These are phyloP conservation scores for Asteroscopus sphinx DNA, from an alignment of 2,888 invertebrate species.

Conservation along the genomic window DNA sequence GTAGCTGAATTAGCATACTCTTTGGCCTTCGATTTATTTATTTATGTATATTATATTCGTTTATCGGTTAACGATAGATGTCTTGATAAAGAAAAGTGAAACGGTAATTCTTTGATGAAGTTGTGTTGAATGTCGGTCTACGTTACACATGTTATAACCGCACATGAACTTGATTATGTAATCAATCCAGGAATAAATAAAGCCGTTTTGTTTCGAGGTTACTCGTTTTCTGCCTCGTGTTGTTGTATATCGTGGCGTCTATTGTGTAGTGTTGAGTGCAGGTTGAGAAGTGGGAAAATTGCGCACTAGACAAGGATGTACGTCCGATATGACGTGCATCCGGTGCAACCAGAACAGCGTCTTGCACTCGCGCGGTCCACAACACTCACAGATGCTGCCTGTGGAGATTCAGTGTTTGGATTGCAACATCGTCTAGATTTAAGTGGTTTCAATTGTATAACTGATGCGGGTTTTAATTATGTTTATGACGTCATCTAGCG, in stretches of 20 bases:
- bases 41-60: conserved; percentile 21
- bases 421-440: conserved; percentile 51
- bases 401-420: conserved; percentile 50
- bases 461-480: conserved; percentile 54
- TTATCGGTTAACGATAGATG: conserved; percentile 7
- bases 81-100: conserved; percentile 6
- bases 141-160: conserved; percentile 44
- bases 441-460: conserved; percentile 59
- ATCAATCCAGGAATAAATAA: conserved; percentile 72
- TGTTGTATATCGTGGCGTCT: conserved; percentile 64
- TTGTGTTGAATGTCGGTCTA: conserved; percentile 15
- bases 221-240: conserved; percentile 62
- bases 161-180: conserved; percentile 72
- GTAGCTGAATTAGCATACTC: conserved; percentile 28
- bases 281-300: conserved; percentile 79
- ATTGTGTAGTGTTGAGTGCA: conserved; percentile 62
- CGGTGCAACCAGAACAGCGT: conserved; percentile 64
- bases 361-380: conserved; percentile 39
- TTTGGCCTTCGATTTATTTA: conserved; percentile 31
- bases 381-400: conserved; percentile 47
- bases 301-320: conserved; percentile 81
- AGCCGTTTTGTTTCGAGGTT: conserved; percentile 75
- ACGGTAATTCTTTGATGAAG: conserved; percentile 2
- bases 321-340: conserved; percentile 84
- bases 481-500: conserved; percentile 33